Evolutionary conservation across 23 tunicate species (phyloP), one percentile per base, ranked within the genome.

Genomic region (Phallusia fumigata): DNA sequence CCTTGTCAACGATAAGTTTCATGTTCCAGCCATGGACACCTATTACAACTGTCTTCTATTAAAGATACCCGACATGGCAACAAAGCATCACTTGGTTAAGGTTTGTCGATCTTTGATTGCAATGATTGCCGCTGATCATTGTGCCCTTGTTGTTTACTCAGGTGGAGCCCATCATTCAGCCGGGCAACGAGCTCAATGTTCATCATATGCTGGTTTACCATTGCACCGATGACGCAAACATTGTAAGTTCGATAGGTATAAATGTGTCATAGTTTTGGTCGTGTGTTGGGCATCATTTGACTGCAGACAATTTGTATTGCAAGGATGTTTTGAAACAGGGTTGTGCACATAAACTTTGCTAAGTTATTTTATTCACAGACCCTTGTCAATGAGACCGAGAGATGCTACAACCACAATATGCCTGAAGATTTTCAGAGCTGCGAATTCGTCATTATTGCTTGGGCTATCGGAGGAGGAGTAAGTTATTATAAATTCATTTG

Each of bases 41-140:
- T 83, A 88, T 65, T 88, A 88, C 83, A 88, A 88, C 52, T 88
- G 92, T 75, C 86, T 79, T 31, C 22, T 88, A 22, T 31, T 69
- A 36, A 82, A 77, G 44, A 65, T 88, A 19, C 92, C 92, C 0
- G 36, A 65, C 28, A 31, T 82, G 64, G 18, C 86, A 22, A 33
- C 32, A 33, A 88, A 82, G 53, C 87, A 77, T 26, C 92, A 88
- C 64, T 65, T 88, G 19, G 87, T 88, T 13, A 88, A 83, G 75
- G 92, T 88, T 40, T 5, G 47, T 10, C 5, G 10, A 40, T 10
- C 10, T 40, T 40, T 40, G 5, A 40, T 40, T 40, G 5, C 47
- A 3, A 40, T 3, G 47, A 5, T 40, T 3, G 10, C 5, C 5
- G 5, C 5, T 40, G 10, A 40, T 40, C 10, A n/a, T 40, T 40